Evolutionary conservation across 2,113 vertebrate genomes (phyloP).

Genomic region (Turdus rufiventris): DNA sequence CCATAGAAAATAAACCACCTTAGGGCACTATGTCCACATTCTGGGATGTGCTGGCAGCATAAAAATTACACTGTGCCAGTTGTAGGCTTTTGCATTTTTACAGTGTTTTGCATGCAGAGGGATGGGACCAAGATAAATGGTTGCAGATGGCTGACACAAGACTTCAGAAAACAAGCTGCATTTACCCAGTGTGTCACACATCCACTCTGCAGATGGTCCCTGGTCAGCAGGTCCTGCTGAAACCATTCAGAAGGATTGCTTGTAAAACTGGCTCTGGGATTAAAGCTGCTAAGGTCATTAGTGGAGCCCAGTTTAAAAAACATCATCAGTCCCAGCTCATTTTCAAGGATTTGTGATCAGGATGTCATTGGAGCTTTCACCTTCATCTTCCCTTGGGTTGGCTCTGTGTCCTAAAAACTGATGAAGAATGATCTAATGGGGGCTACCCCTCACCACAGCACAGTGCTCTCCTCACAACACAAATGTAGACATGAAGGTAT

Average conservation of each 20-base stretch:
- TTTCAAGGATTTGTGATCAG: not conserved
- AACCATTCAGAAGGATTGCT: not conserved
- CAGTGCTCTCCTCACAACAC: not conserved
- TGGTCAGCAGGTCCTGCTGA: not conserved
- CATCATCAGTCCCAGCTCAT: not conserved
- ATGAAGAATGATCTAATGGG: not conserved
- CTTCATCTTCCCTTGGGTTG: not conserved
- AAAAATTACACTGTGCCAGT: not conserved
- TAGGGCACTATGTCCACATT: not conserved
- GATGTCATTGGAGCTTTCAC: not conserved
- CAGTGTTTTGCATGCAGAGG: not conserved
- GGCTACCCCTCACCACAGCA: not conserved
- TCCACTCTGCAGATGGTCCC: not conserved
- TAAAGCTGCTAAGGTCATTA: not conserved
- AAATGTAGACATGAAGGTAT: not conserved
- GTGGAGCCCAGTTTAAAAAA: not conserved
- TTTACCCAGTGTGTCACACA: not conserved
- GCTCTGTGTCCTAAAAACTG: not conserved
- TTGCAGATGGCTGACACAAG: conserved; percentile 4
- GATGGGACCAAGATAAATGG: conserved; percentile 20
- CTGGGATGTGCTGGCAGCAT: not conserved
- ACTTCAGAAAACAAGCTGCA: not conserved
- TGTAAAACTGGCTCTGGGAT: not conserved
- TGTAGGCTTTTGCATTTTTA: not conserved
- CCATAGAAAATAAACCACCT: not conserved